Conservation (phyloP, 92 coral and sea anemone species). For the Paragorgia papillata region DNA sequence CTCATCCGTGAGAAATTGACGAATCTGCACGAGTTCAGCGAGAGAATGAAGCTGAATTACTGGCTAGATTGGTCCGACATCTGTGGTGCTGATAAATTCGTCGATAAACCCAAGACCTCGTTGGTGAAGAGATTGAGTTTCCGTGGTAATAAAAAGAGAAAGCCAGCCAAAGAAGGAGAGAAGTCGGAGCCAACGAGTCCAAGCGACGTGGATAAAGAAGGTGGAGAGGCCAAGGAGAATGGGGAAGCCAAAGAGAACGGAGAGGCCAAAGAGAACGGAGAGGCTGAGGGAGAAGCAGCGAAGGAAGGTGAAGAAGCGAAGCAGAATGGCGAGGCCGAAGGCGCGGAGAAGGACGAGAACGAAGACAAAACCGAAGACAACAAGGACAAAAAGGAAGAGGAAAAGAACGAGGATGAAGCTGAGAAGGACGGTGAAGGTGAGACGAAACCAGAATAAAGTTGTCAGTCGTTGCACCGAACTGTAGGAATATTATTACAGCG, state of each 20-base stretch:
- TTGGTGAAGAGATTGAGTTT: conserved; percentile 67
- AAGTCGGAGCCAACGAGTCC: conserved; percentile 56
- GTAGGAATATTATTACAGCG: neutral
- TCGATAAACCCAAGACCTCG: conserved; percentile 81
- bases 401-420: conserved; percentile 13
- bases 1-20: conserved; percentile 80
- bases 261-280: conserved; percentile 49
- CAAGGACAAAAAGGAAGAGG: conserved; percentile 24
- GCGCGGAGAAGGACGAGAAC: conserved; percentile 36
- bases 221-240: conserved; percentile 51
- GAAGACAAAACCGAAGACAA: neutral
- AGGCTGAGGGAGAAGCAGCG: conserved; percentile 50
- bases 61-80: conserved; percentile 94
- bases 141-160: conserved; percentile 73
- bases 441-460: conserved; percentile 6
- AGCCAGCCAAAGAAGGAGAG: conserved; percentile 58
- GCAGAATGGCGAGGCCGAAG: conserved; percentile 43
- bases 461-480: neutral
- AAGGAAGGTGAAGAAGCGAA: conserved; percentile 60
- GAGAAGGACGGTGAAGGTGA: conserved; percentile 36
- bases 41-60: conserved; percentile 87
- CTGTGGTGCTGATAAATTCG: conserved; percentile 84
- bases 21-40: conserved; percentile 84
- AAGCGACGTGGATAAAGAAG: conserved; percentile 49
- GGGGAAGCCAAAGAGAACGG: conserved; percentile 56